phyloP scores from a whole-genome alignment of 2,797 vertebrate species.

The Pantherophis vulpinus region DNA sequence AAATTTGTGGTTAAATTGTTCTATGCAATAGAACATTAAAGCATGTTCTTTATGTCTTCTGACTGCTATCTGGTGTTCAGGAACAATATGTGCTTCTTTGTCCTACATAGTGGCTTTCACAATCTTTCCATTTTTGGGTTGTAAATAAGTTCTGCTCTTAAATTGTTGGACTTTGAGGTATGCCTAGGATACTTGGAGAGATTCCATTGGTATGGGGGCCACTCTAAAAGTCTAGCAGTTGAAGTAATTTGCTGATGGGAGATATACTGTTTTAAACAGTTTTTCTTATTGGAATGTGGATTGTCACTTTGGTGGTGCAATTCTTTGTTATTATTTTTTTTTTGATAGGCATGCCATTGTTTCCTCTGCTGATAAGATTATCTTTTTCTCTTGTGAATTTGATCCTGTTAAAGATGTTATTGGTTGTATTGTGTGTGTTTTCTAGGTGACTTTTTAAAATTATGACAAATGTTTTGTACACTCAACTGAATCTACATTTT shows the following conservation, averaged over 20 bases:
- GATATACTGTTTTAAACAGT: not conserved
- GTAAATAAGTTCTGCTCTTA: not conserved
- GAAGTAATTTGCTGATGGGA: not conserved
- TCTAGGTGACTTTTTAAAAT: not conserved
- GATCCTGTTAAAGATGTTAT: not conserved
- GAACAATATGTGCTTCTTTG: not conserved
- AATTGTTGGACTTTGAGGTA: not conserved
- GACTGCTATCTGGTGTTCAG: not conserved
- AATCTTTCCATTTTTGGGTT: not conserved
- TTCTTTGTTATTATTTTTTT: not conserved
- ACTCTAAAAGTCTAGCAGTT: not conserved
- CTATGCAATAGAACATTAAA: not conserved
- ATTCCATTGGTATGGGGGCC: not conserved
- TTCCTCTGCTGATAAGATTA: not conserved
- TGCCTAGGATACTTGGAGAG: not conserved
- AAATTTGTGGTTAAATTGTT: not conserved
- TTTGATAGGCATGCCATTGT: not conserved
- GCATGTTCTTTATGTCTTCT: not conserved
- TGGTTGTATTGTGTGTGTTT: not conserved
- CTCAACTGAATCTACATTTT: not conserved
- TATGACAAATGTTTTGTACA: not conserved
- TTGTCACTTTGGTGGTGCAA: not conserved
- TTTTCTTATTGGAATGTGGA: not conserved
- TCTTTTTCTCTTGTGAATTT: not conserved
- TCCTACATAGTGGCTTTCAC: not conserved